Percentiles rank a stretch among this genome's conserved stretches.
Conservation (phyloP, 2,113 vertebrate genomes). For the Edolisoma coerulescens region DNA sequence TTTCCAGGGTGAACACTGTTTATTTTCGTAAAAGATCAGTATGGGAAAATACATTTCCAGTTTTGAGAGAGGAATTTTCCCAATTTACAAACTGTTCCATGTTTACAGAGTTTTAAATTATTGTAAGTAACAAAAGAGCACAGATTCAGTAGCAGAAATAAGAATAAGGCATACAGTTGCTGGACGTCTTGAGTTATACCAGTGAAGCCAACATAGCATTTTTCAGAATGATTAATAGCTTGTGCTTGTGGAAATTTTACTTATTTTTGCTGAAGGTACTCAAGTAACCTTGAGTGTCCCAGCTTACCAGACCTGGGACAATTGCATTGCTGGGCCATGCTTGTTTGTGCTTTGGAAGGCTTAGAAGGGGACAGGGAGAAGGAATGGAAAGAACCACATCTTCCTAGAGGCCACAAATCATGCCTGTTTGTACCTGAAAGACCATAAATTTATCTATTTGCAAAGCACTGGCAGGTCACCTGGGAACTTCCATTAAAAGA, state of each 20-base stretch:
- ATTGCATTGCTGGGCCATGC: background rate
- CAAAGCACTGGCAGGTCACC: slow-evolving; percentile 1
- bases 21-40: background rate
- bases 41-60: background rate
- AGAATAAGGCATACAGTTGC: background rate
- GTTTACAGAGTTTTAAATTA: background rate
- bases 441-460: slow-evolving; percentile 42
- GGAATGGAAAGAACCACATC: slow-evolving; percentile 1
- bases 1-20: background rate
- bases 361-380: background rate
- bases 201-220: background rate
- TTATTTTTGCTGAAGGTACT: background rate
- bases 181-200: background rate
- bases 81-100: background rate
- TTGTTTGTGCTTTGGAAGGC: background rate
- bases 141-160: background rate
- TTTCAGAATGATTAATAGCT: background rate
- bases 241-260: background rate
- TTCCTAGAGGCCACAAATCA: slow-evolving; percentile 1
- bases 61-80: background rate
- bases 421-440: slow-evolving; percentile 55
- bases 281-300: background rate
- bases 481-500: slow-evolving; percentile 12
- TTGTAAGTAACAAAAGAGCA: background rate
- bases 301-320: background rate